Percentiles rank a stretch among this genome's conserved stretches.
Evolutionary conservation across 2,888 invertebrate species (phyloP).

Genomic region (Chironomus tentans): DNA sequence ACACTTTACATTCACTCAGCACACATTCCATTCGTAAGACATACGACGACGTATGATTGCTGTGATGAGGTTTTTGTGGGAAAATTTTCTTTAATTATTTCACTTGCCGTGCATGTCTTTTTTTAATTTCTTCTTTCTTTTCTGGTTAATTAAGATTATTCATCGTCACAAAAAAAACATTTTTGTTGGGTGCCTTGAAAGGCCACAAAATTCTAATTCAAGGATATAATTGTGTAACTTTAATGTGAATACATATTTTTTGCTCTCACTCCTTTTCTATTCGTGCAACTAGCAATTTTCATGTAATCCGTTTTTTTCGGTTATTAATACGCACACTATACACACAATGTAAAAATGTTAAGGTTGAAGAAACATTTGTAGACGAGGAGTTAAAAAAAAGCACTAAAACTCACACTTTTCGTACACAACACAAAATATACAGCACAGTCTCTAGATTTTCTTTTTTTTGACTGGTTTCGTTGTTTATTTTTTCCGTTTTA

Average conservation of each 20-base stretch:
- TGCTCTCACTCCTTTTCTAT: not conserved
- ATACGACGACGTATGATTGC: too few species aligned
- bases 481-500: conserved; percentile 17
- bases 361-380: too few species aligned
- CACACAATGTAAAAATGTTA: not conserved
- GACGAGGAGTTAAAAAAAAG: not conserved
- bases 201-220: not conserved
- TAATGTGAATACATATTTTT: too few species aligned
- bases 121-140: not conserved
- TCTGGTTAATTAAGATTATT: not conserved
- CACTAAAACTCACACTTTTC: not conserved
- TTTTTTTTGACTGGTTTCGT: not conserved
- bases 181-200: not conserved
- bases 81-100: too few species aligned
- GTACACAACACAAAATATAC: not conserved
- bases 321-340: not conserved
- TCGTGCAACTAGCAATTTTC: not conserved
- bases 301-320: not conserved
- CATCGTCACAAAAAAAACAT: not conserved
- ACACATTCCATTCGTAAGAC: not conserved
- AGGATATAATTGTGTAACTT: not conserved
- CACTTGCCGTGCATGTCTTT: not conserved
- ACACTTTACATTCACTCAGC: not conserved
- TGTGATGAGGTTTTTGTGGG: too few species aligned
- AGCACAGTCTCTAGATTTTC: not conserved